Evolutionary conservation across 1,140 invertebrate genomes (phyloP).

Genomic region (Drosophila lacertosa): DNA sequence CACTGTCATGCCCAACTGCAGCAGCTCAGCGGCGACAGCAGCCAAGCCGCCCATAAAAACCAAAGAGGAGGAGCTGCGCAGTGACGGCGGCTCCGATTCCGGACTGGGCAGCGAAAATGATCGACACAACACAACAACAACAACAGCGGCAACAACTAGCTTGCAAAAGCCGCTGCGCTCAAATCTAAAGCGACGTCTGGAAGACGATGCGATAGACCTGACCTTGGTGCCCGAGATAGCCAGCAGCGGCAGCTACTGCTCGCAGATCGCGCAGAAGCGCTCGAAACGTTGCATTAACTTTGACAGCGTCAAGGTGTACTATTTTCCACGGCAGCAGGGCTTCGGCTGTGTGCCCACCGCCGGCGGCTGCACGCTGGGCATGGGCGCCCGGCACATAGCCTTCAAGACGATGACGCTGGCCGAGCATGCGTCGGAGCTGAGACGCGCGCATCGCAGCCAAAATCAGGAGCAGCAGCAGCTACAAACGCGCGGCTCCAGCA

Average conservation of each 20-base stretch:
- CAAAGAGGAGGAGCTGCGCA: constrained; percentile 86
- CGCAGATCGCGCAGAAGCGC: constrained; percentile 86
- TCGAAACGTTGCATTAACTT: constrained; percentile 93
- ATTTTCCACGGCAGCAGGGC: constrained; percentile 97
- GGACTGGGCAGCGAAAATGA: constrained; percentile 88
- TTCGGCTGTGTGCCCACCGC: constrained; percentile 98
- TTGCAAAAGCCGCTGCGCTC: constrained; percentile 57
- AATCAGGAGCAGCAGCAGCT: constrained; percentile 89
- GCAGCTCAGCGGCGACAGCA: constrained; percentile 53
- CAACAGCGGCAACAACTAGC: background rate
- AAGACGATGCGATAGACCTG: constrained; percentile 86
- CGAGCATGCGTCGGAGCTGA: constrained; percentile 94
- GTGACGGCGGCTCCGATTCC: constrained; percentile 92
- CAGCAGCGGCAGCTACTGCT: constrained; percentile 43
- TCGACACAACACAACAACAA: constrained; percentile 14
- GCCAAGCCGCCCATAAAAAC: constrained; percentile 40
- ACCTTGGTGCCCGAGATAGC: constrained; percentile 48
- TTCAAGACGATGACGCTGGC: constrained; percentile 87
- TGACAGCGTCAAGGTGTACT: constrained; percentile 96
- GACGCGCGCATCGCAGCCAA: constrained; percentile 92
- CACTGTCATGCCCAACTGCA: constrained; percentile 50
- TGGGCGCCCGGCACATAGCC: constrained; percentile 94
- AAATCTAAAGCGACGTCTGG: constrained; percentile 73
- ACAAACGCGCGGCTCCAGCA: constrained; percentile 85
- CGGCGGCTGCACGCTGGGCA: constrained; percentile 98